A percentile compares a stretch with the other conserved stretches of the same genome.
Evolutionary conservation across 2,113 vertebrate genomes (phyloP).

Genomic region (Macaca nemestrina): DNA sequence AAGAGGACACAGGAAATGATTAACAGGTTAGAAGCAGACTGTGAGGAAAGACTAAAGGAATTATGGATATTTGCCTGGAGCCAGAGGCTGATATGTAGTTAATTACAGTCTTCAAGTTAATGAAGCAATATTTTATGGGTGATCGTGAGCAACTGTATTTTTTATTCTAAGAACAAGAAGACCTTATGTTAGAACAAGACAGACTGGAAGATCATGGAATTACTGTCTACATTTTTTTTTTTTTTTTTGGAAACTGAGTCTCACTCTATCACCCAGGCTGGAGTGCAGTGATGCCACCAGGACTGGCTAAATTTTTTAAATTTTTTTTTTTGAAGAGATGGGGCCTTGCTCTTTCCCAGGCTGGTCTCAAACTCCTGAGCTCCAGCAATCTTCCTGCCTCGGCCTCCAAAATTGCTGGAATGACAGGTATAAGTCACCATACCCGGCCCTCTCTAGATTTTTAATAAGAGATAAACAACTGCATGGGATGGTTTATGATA

Average conservation of each 20-base stretch:
- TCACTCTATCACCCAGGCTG: too few relatives aligned
- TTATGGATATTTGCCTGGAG: slow-evolving; percentile 75
- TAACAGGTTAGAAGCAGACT: slow-evolving; percentile 64
- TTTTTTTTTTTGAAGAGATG: too few relatives aligned
- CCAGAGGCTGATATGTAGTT: slow-evolving; percentile 73
- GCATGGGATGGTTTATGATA: accelerated
- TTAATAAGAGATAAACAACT: neutral
- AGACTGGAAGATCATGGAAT: neutral
- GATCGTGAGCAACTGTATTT: slow-evolving; percentile 56
- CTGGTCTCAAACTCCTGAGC: too few relatives aligned
- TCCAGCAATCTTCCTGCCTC: too few relatives aligned
- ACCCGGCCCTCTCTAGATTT: neutral
- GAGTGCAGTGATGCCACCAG: too few relatives aligned
- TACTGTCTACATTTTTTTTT: neutral
- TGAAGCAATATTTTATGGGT: slow-evolving; percentile 79
- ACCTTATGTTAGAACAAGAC: slow-evolving; percentile 36
- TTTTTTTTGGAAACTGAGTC: too few relatives aligned
- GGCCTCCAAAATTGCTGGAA: too few relatives aligned
- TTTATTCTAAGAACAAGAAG: slow-evolving; percentile 63
- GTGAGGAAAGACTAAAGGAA: slow-evolving; percentile 68
- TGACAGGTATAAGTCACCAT: too few relatives aligned
- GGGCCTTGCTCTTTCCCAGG: too few relatives aligned
- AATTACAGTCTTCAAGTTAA: slow-evolving; percentile 79
- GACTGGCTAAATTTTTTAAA: too few relatives aligned
- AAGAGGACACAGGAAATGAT: slow-evolving; percentile 63